Percentiles rank a stretch among this genome's conserved stretches.
These are phyloP conservation scores for Hyperopisus bebe DNA, from an alignment of 2,113 vertebrate genomes.

Conservation along the genomic window DNA sequence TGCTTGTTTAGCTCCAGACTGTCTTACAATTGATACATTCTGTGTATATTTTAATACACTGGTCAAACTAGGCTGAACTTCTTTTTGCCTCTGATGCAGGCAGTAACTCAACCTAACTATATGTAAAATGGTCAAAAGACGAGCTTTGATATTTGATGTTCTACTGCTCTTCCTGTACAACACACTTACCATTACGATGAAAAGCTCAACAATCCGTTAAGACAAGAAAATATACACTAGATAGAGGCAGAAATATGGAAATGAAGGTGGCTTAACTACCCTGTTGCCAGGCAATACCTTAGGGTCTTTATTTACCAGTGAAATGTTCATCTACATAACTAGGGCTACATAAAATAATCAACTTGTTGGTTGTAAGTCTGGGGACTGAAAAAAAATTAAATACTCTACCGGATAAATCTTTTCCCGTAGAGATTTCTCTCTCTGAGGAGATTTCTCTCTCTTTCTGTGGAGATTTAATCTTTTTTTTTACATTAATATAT, in stretches of 20 bases:
- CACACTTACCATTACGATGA: not conserved
- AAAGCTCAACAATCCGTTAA: not conserved
- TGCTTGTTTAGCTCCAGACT: constrained; percentile 22
- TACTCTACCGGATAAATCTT: not conserved
- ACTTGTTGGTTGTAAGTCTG: too few relatives aligned
- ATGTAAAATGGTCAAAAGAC: not conserved
- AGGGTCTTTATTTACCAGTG: not conserved
- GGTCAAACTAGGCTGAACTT: constrained; percentile 35
- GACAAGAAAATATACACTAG: not conserved
- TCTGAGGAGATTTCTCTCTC: not conserved
- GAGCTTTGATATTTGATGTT: not conserved
- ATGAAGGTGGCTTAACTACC: not conserved
- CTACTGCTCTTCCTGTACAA: not conserved
- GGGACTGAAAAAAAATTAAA: not conserved
- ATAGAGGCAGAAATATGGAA: not conserved
- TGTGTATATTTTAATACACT: constrained; percentile 49
- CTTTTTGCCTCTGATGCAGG: constrained; percentile 25
- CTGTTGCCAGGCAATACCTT: not conserved
- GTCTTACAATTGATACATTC: constrained; percentile 41
- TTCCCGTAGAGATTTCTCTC: not conserved
- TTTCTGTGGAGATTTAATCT: not conserved
- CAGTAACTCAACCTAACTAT: not conserved
- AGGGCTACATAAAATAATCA: too few relatives aligned
- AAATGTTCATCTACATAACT: not conserved
- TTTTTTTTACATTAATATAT: not conserved